Evolutionary conservation across 1,140 invertebrate genomes (phyloP).

Genomic region (Dolichoris vasculosae): DNA sequence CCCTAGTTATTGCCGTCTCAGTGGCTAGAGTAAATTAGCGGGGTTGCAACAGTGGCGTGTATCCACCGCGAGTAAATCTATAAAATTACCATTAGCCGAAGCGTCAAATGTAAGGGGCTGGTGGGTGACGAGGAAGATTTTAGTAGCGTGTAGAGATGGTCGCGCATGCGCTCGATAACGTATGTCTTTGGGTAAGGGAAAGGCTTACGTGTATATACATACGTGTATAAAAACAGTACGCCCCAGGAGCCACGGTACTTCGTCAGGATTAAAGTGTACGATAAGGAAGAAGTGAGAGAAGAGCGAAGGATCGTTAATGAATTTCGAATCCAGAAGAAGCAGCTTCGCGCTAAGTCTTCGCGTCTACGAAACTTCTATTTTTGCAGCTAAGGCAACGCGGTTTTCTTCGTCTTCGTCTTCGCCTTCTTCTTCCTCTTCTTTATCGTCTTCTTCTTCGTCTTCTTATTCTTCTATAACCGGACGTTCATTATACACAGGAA

Average conservation of each 20-base stretch:
- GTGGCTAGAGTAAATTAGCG: slow-evolving; percentile 32
- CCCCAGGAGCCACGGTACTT: not conserved
- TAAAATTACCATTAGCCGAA: slow-evolving; percentile 45
- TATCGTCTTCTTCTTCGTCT: not conserved
- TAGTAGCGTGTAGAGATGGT: not conserved
- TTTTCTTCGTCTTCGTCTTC: not conserved
- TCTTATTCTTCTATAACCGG: not conserved
- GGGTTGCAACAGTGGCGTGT: slow-evolving; percentile 18
- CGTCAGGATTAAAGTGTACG: not conserved
- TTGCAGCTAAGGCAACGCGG: not conserved
- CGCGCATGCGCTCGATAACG: not conserved
- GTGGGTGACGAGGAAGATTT: not conserved
- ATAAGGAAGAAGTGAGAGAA: not conserved
- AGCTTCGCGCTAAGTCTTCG: not conserved
- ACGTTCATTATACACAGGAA: not conserved
- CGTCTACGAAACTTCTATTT: not conserved
- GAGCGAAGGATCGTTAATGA: slow-evolving; percentile 21
- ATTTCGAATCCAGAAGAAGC: not conserved
- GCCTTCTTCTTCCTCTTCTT: not conserved
- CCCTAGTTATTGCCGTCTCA: slow-evolving; percentile 19
- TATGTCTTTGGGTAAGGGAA: not conserved
- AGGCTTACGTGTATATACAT: not conserved
- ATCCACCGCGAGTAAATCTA: slow-evolving; percentile 23
- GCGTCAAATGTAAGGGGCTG: slow-evolving; percentile 12
- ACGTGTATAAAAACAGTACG: not conserved